A percentile compares a stretch with the other conserved stretches of the same genome.
These are phyloP conservation scores for Rhinopomastus cyanomelas DNA, from an alignment of 2,113 vertebrate species.

Conservation along the genomic window DNA sequence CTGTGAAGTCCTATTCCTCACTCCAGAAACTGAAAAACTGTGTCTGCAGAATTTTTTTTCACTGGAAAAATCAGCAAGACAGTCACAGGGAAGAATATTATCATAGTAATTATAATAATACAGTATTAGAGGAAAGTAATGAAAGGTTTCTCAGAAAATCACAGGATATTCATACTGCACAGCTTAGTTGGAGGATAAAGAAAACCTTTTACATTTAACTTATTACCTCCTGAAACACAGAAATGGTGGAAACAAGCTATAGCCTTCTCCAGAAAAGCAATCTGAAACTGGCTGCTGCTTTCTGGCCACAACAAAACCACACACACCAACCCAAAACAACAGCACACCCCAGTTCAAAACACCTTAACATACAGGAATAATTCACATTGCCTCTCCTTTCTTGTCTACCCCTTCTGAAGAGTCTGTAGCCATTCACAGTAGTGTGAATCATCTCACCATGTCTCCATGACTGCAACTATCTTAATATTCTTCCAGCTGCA, in stretches of 20 bases:
- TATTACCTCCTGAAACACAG: not conserved
- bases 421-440: too few relatives aligned
- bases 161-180: not conserved
- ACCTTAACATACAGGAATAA: not conserved
- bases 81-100: not conserved
- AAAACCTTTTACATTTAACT: not conserved
- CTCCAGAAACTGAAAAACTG: not conserved
- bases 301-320: not conserved
- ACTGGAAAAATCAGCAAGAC: not conserved
- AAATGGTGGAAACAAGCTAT: not conserved
- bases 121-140: not conserved
- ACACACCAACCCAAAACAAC: not conserved
- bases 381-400: not conserved
- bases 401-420: not conserved
- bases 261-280: not conserved
- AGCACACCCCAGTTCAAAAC: not conserved
- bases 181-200: not conserved
- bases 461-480: too few relatives aligned
- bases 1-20: not conserved
- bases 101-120: not conserved
- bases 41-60: conserved; percentile 25
- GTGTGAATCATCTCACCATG: too few relatives aligned
- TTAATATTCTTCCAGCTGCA: too few relatives aligned
- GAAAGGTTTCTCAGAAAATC: not conserved
- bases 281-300: not conserved